A percentile compares a stretch with the other conserved stretches of the same genome.
These are phyloP conservation scores for Colletes collaris DNA, from an alignment of 2,888 invertebrate species.

Conservation along the genomic window DNA sequence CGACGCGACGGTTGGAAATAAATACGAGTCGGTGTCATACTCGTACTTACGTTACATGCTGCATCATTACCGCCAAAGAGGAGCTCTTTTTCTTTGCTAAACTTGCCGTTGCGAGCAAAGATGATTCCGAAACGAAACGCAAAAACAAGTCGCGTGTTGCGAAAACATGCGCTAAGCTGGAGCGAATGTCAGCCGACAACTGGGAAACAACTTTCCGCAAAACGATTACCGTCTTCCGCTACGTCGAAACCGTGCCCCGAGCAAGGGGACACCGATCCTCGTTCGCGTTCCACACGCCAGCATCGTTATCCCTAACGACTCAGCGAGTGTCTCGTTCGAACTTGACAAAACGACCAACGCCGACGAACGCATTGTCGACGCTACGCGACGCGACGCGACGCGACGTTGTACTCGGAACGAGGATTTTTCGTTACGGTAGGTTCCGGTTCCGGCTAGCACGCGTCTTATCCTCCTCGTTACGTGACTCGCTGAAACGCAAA, in stretches of 20 bases:
- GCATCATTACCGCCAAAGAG: too few relatives aligned
- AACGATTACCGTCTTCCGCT: slow-evolving; percentile 75
- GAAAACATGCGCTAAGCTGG: too few relatives aligned
- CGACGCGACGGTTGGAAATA: too few relatives aligned
- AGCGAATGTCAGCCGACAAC: slow-evolving; percentile 55
- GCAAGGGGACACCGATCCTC: slow-evolving; percentile 45
- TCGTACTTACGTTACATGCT: too few relatives aligned
- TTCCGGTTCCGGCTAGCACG: slow-evolving; percentile 3
- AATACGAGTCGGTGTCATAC: too few relatives aligned
- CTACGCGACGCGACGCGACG: too few relatives aligned
- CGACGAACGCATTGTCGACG: too few relatives aligned
- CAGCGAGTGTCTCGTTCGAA: slow-evolving; percentile 50
- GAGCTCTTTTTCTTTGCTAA: too few relatives aligned
- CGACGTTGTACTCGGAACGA: neutral
- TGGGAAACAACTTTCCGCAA: slow-evolving; percentile 77
- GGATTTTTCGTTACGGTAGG: slow-evolving; percentile 7
- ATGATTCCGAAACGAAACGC: too few relatives aligned
- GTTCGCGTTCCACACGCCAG: slow-evolving; percentile 62
- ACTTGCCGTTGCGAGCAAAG: too few relatives aligned
- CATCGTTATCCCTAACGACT: slow-evolving; percentile 68
- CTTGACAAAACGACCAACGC: slow-evolving; percentile 33
- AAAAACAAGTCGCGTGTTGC: too few relatives aligned
- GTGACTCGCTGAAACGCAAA: neutral
- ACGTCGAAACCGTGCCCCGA: slow-evolving; percentile 62
- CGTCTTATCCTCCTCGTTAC: slow-evolving; percentile 11